phyloP scores from a whole-genome alignment of 2,113 vertebrate species.

The Tamias sibiricus region DNA sequence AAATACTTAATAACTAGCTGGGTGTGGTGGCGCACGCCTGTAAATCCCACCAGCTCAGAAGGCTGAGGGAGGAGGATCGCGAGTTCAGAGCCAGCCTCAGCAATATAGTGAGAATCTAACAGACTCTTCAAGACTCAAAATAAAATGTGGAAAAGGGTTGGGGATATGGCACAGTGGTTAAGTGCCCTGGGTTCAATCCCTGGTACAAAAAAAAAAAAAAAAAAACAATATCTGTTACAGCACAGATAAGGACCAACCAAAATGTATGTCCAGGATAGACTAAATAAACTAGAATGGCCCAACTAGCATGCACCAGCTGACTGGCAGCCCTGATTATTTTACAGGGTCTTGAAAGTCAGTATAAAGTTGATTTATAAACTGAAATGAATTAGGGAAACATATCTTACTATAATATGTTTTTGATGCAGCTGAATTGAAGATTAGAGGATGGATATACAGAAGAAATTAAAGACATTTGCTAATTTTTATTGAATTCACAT shows the following conservation, averaged over 20 bases:
- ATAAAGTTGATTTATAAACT: not conserved
- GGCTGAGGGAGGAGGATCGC: no score
- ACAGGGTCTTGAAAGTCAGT: not conserved
- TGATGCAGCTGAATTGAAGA: not conserved
- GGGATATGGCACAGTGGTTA: no score
- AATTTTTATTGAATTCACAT: conserved; percentile 17
- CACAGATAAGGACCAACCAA: not conserved
- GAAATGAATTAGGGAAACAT: not conserved
- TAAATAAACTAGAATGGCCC: not conserved
- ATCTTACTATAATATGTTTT: not conserved
- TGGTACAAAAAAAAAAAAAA: no score
- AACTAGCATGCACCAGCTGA: not conserved
- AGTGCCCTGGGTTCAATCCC: no score
- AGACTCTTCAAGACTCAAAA: no score
- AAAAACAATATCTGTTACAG: not conserved
- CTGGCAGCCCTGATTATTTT: not conserved
- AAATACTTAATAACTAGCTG: not conserved
- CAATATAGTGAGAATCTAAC: no score
- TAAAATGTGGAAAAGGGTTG: no score
- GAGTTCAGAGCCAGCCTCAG: no score
- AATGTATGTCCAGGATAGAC: not conserved
- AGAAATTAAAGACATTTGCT: conserved; percentile 10
- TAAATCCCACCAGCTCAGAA: no score
- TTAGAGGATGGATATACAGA: not conserved
- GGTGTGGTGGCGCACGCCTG: no score